A percentile compares a stretch with the other conserved stretches of the same genome.
Conservation (phyloP, 1,140 invertebrate genomes). For the Liolophura sinensis region DNA sequence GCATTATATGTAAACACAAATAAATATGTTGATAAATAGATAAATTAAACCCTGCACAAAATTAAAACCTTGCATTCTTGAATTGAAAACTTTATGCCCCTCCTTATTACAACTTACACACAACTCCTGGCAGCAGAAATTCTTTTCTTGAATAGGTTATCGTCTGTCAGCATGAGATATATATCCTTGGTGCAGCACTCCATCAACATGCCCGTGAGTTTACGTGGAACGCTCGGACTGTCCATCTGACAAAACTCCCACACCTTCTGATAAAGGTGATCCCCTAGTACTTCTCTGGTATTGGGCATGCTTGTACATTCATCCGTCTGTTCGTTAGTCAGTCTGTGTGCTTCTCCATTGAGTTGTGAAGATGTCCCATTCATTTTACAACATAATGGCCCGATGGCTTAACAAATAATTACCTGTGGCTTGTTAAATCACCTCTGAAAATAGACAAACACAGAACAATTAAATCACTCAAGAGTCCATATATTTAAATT, state of each 20-base stretch:
- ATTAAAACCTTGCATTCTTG: too few species aligned
- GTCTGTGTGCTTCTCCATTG: not conserved
- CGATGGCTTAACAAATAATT: not conserved
- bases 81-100: too few species aligned
- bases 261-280: slow-evolving; percentile 23
- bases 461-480: too few species aligned
- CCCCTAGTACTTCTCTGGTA: slow-evolving; percentile 18
- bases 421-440: not conserved
- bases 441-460: not conserved
- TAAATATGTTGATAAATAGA: too few species aligned
- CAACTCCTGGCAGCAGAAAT: slow-evolving; percentile 5
- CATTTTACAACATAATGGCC: not conserved
- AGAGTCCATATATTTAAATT: too few species aligned
- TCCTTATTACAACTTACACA: not conserved
- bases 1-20: too few species aligned
- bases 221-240: slow-evolving; percentile 1
- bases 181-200: slow-evolving; percentile 7
- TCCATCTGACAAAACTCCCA: not conserved
- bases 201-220: slow-evolving; percentile 24
- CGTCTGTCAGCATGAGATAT: slow-evolving; percentile 14
- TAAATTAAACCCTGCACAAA: too few species aligned
- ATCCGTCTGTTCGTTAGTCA: not conserved
- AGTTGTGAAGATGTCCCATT: not conserved
- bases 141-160: slow-evolving; percentile 4
- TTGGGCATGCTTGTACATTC: not conserved